phyloP scores from a whole-genome alignment of 2,797 vertebrate species.

The Gymnothorax reevesii region DNA sequence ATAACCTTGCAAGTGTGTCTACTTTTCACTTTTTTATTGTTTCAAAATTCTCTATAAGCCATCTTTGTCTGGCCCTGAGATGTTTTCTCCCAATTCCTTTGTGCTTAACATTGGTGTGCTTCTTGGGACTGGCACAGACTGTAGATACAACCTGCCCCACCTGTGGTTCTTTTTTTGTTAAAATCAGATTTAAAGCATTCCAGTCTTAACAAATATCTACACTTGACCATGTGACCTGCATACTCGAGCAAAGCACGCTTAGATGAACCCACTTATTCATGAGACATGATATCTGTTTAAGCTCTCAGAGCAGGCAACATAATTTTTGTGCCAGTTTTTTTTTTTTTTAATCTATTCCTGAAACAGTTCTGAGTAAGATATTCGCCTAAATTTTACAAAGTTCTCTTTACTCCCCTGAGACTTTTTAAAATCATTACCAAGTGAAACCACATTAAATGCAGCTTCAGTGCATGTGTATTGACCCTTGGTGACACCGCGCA shows the following conservation, averaged over 20 bases:
- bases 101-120: not conserved
- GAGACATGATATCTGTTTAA: not conserved
- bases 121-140: not conserved
- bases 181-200: not conserved
- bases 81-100: not conserved
- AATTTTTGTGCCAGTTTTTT: not conserved
- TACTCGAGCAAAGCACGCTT: not conserved
- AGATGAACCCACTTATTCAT: not conserved
- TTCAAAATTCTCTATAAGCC: too few relatives aligned
- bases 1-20: too few relatives aligned
- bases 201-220: not conserved
- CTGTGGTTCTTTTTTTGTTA: not conserved
- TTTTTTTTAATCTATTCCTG: constrained; percentile 51
- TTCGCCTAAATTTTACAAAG: constrained; percentile 40
- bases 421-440: constrained; percentile 70
- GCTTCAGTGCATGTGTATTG: constrained; percentile 84
- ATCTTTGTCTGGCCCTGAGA: too few relatives aligned
- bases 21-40: too few relatives aligned
- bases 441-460: constrained; percentile 73
- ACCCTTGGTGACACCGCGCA: constrained; percentile 85
- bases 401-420: constrained; percentile 57
- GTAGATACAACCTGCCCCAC: not conserved
- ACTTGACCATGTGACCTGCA: not conserved
- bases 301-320: not conserved
- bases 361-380: constrained; percentile 58